Conservation (phyloP, 2,888 invertebrate species). For the Phanerotoma sp. region DNA sequence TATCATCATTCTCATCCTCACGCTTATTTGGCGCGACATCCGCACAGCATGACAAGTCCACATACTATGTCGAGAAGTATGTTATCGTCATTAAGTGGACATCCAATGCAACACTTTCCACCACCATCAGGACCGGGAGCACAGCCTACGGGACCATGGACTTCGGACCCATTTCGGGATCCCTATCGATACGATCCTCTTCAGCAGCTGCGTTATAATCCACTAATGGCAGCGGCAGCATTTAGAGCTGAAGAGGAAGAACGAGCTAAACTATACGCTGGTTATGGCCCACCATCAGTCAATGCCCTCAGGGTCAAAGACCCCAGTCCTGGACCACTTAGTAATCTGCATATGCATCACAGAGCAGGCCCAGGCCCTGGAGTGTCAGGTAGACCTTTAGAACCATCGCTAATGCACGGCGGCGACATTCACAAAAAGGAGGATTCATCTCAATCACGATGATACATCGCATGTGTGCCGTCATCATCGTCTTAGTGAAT, state of each 20-base stretch:
- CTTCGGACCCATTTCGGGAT: slow-evolving; percentile 69
- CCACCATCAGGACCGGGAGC: slow-evolving; percentile 57
- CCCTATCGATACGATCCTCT: slow-evolving; percentile 71
- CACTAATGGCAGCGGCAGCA: slow-evolving; percentile 73
- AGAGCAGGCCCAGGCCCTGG: slow-evolving; percentile 61
- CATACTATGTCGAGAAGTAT: slow-evolving; percentile 61
- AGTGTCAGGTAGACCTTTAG: slow-evolving; percentile 50
- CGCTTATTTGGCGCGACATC: slow-evolving; percentile 51
- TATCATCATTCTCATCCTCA: slow-evolving; percentile 63
- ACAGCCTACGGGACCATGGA: slow-evolving; percentile 63
- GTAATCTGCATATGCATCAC: slow-evolving; percentile 61
- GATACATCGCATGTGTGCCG: slow-evolving; percentile 46
- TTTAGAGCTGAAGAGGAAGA: slow-evolving; percentile 75
- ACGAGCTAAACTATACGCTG: slow-evolving; percentile 67
- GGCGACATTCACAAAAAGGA: slow-evolving; percentile 62
- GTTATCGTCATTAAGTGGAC: slow-evolving; percentile 59
- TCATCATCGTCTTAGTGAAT: slow-evolving; percentile 25
- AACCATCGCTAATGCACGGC: slow-evolving; percentile 47
- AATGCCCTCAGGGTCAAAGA: slow-evolving; percentile 60
- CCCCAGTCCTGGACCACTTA: slow-evolving; percentile 59
- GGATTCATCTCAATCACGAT: slow-evolving; percentile 63
- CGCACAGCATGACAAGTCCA: slow-evolving; percentile 59
- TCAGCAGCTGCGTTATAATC: slow-evolving; percentile 69
- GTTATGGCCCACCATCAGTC: slow-evolving; percentile 58
- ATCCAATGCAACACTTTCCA: slow-evolving; percentile 59